Evolutionary conservation across 2,797 vertebrate species (phyloP).

Genomic region (Sphenopsis melanotis): DNA sequence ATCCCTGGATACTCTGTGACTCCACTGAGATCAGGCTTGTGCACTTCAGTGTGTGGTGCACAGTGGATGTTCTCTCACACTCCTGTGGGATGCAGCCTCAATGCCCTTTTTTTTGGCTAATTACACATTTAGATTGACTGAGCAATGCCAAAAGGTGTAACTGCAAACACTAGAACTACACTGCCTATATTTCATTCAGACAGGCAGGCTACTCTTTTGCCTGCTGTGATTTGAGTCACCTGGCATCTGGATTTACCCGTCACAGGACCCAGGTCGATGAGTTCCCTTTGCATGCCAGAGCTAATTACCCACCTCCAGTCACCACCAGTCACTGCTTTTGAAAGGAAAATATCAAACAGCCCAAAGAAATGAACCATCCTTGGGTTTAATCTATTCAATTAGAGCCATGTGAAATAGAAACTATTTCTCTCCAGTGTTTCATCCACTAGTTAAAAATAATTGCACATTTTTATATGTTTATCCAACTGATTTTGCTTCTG

Average conservation of each 20-base stretch:
- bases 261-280: neutral
- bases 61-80: neutral
- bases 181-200: neutral
- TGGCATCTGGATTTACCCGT: neutral
- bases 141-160: neutral
- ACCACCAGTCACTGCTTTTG: neutral
- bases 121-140: neutral
- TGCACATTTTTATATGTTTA: slow-evolving; percentile 35
- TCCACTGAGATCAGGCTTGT: neutral
- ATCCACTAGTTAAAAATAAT: slow-evolving; percentile 51
- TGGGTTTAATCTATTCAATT: slow-evolving; percentile 4
- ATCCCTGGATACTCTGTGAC: neutral
- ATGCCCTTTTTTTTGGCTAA: neutral
- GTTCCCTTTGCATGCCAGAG: neutral
- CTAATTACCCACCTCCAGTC: neutral
- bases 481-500: slow-evolving; percentile 33
- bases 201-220: neutral
- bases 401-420: neutral
- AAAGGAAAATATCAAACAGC: neutral
- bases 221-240: neutral
- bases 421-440: slow-evolving; percentile 16
- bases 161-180: neutral
- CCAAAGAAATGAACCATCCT: neutral
- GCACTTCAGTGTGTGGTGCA: neutral
- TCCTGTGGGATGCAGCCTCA: neutral